Conservation (phyloP, 1,140 invertebrate species). For the Stenopsyche tienmushanensis region DNA sequence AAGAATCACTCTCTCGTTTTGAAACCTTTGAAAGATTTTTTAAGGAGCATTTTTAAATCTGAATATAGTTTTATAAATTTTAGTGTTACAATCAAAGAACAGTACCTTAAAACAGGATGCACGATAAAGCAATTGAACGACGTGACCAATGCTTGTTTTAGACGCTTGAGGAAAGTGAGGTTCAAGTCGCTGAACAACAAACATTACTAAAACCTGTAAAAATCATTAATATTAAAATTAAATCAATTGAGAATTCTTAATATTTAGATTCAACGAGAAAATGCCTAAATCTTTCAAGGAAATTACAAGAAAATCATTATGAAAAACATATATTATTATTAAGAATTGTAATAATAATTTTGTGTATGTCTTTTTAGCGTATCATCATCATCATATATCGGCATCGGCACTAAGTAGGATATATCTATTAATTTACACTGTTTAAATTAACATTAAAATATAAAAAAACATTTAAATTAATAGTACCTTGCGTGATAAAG, state of each 20-base stretch:
- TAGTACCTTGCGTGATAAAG: conserved; percentile 84
- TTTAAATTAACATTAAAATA: not conserved
- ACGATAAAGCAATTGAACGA: conserved; percentile 95
- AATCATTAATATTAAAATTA: too few relatives aligned
- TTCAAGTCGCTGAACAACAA: conserved; percentile 94
- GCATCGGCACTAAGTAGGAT: too few relatives aligned
- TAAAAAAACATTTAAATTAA: not conserved
- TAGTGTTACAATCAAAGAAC: not conserved
- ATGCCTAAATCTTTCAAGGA: not conserved
- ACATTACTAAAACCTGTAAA: conserved; percentile 88
- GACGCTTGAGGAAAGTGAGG: conserved; percentile 96
- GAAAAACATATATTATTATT: not conserved
- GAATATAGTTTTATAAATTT: not conserved
- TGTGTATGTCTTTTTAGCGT: not conserved
- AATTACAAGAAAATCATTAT: not conserved
- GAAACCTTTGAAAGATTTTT: conserved; percentile 74
- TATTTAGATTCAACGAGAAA: too few relatives aligned
- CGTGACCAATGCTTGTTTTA: conserved; percentile 98
- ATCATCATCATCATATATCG: too few relatives aligned
- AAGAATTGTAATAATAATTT: not conserved
- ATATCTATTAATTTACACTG: too few relatives aligned
- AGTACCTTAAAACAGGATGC: conserved; percentile 96
- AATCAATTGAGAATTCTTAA: too few relatives aligned
- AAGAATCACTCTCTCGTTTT: conserved; percentile 96
- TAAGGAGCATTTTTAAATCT: too few relatives aligned